Percentiles rank a stretch among this genome's conserved stretches.
Evolutionary conservation across 2,888 invertebrate genomes (phyloP).

Genomic region (Callosobruchus maculatus): DNA sequence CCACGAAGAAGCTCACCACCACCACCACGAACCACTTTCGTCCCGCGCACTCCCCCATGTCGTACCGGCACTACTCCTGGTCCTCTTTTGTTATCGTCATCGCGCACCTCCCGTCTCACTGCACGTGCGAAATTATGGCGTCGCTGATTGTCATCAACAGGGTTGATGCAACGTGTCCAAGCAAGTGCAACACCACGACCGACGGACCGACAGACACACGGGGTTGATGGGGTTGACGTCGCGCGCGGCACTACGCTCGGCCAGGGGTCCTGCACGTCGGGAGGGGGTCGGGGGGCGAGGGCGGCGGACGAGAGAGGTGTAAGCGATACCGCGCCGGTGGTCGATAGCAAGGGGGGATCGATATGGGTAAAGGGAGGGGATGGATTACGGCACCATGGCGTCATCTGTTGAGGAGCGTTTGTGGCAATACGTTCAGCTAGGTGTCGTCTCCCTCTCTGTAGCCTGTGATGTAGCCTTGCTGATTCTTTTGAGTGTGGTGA

Average conservation of each 20-base stretch:
- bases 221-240: slow-evolving; percentile 7
- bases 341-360: not conserved
- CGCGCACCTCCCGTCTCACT: slow-evolving; percentile 36
- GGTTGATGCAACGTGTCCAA: slow-evolving; percentile 34
- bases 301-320: not conserved
- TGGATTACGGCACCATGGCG: not conserved
- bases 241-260: not conserved
- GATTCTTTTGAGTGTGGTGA: too few species aligned
- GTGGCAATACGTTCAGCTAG: too few species aligned
- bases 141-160: slow-evolving; percentile 43
- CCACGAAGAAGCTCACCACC: slow-evolving; percentile 26
- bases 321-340: not conserved
- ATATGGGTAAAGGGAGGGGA: not conserved
- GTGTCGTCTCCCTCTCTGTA: too few species aligned
- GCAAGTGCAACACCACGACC: slow-evolving; percentile 10
- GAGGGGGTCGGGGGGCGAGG: not conserved
- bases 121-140: slow-evolving; percentile 41
- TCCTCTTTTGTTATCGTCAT: slow-evolving; percentile 39
- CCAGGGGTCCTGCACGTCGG: not conserved
- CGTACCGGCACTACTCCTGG: slow-evolving; percentile 27
- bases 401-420: not conserved
- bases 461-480: too few species aligned
- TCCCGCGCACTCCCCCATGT: slow-evolving; percentile 25
- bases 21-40: slow-evolving; percentile 29
- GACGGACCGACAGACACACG: slow-evolving; percentile 8